Evolutionary conservation across 2,113 vertebrate genomes (phyloP).

Genomic region (Thymallus thymallus): DNA sequence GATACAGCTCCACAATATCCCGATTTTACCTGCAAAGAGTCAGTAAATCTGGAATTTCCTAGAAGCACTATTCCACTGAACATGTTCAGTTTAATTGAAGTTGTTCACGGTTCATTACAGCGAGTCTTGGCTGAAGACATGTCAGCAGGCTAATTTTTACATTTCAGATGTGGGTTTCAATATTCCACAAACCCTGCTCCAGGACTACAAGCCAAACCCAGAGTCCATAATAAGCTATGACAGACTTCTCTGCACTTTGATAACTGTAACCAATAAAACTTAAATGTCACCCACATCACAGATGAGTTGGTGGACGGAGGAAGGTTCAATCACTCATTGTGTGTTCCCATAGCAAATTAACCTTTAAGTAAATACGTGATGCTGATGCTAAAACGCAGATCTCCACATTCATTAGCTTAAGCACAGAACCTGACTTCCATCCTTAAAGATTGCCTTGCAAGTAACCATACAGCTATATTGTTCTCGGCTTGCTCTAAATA

Average conservation of each 20-base stretch:
- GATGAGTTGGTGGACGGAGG: background rate
- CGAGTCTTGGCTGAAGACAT: slow-evolving; percentile 16
- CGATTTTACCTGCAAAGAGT: background rate
- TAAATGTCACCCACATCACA: slow-evolving; percentile 50
- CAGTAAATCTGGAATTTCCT: background rate
- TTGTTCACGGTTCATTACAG: slow-evolving; percentile 11
- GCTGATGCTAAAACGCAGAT: slow-evolving; percentile 41
- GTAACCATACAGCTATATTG: background rate
- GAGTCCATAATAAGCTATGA: slow-evolving; percentile 50
- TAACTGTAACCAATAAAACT: slow-evolving; percentile 48
- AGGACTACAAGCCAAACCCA: slow-evolving; percentile 41
- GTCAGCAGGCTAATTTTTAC: slow-evolving; percentile 17
- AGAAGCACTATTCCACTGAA: background rate
- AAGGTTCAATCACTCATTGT: slow-evolving; percentile 50
- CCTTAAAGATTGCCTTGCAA: background rate
- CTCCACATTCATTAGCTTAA: slow-evolving; percentile 12
- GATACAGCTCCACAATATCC: background rate
- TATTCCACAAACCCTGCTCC: slow-evolving; percentile 41
- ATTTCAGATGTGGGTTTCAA: background rate
- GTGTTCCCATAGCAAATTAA: slow-evolving; percentile 52
- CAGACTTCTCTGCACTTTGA: slow-evolving; percentile 40
- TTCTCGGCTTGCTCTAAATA: background rate
- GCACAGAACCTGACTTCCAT: slow-evolving; percentile 5
- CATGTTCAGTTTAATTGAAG: background rate
- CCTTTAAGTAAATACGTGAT: slow-evolving; percentile 62